Base-by-base conservation (phyloP, 2,888 invertebrate genomes). In the Stegophylla sp. region DNA sequence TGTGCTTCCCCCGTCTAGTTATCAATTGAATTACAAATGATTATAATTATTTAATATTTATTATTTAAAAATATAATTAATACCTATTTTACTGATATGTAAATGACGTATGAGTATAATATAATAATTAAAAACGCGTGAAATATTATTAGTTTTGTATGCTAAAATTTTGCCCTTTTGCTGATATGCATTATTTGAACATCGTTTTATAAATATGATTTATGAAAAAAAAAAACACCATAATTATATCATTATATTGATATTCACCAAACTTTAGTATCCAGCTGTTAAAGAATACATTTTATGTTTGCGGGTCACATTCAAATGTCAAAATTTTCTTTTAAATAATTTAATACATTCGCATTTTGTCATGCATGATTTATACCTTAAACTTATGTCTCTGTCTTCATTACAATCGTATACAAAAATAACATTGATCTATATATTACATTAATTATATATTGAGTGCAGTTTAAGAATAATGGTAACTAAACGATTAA, bases 1-100 rank as follows among this genome's bases (percentile, higher is more conserved):
- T 67, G 59, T 74, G 28, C 20, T 74, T 74, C 73, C 61, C 73
- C 61, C 73, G 15, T 74, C 73, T 74, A 74, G 28, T 48, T 61
- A 74, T 63, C 73, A 74, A 61, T 74, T 74, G 20, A 74, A 74
- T 61, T 74, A 74, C 28, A 61, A 34, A 59, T 12, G 23, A 53
- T 23, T 71, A 56, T 17, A 41, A 59, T 43, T 41, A 20, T 71
- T 34, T 15, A 15, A 41, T 59, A 73, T 59, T 34, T 51, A 13
- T 43, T 56, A 45, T 20, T 43, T 56, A 45, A 20, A 56, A 56
- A 23, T 56, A 2, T 9, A 17, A 72, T 45, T 53, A 26, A 61
- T 67, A 12, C 61, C 28, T 28, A 45, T 48, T 45, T 48, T 15
- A 13, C 45, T 20, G 13, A 15, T 48, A 9, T 61, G 48, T 48